These are phyloP conservation scores for Pristionchus pacificus DNA, from an alignment of 1,140 invertebrate species.

Conservation along the genomic window DNA sequence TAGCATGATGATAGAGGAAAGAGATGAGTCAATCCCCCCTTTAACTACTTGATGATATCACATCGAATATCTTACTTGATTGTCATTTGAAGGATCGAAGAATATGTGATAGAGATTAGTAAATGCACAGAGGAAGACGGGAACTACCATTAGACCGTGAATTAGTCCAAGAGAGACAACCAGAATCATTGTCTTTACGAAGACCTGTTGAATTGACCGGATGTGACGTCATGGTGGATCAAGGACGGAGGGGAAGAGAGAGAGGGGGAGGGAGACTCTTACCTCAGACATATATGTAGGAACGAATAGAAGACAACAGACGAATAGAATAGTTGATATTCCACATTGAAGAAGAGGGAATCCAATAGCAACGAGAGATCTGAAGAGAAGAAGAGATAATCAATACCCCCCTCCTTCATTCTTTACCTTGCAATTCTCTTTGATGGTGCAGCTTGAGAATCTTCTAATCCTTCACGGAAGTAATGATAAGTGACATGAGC, in stretches of 20 bases:
- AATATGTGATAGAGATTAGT: conserved; percentile 20
- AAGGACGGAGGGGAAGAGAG: not conserved
- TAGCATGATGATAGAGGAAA: no score
- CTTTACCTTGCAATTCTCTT: conserved; percentile 25
- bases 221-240: not conserved
- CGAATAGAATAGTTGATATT: conserved; percentile 82
- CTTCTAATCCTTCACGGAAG: conserved; percentile 59
- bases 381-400: conserved; percentile 16
- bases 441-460: conserved; percentile 11
- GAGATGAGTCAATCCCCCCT: no score
- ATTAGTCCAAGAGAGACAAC: conserved; percentile 88
- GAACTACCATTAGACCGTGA: conserved; percentile 83
- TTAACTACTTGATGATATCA: no score
- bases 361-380: conserved; percentile 76
- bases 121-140: conserved; percentile 72
- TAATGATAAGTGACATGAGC: conserved; percentile 60
- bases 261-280: conserved; percentile 62
- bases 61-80: not conserved
- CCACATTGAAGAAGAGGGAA: conserved; percentile 91
- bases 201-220: conserved; percentile 66
- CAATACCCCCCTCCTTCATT: not conserved
- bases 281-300: conserved; percentile 75
- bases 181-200: conserved; percentile 95
- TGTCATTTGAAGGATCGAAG: conserved; percentile 1
- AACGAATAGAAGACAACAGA: conserved; percentile 78